phyloP scores from a whole-genome alignment of 2,113 vertebrate genomes.

The Dendropsophus ebraccatus region DNA sequence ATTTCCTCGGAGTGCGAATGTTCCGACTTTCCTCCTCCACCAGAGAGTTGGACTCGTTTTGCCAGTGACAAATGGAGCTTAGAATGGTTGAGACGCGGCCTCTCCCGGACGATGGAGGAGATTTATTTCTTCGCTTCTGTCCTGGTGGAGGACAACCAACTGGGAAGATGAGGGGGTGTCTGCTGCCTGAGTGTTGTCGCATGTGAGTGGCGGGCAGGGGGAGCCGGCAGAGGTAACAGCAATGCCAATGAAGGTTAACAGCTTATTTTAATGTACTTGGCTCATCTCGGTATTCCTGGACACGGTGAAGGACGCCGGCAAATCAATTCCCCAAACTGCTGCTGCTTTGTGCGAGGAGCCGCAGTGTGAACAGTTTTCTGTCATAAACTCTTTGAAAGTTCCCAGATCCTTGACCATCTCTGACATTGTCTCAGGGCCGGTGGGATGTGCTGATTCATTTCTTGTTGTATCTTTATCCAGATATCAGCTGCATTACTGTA shows the following conservation, averaged over 20 bases:
- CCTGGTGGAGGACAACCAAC: not conserved
- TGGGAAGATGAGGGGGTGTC: not conserved
- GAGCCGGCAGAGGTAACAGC: not conserved
- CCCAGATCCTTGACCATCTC: not conserved
- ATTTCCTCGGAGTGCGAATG: not conserved
- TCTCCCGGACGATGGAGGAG: not conserved
- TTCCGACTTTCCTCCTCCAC: not conserved
- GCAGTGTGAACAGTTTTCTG: constrained; percentile 4
- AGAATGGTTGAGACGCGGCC: constrained; percentile 40
- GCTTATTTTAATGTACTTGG: constrained; percentile 47
- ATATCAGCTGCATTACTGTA: too few relatives aligned
- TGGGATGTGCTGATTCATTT: too few relatives aligned
- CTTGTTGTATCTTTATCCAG: too few relatives aligned
- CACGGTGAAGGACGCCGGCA: constrained; percentile 24
- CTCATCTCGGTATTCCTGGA: not conserved
- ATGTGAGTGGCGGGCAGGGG: not conserved
- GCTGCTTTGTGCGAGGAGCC: not conserved
- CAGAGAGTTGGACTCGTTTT: constrained; percentile 57
- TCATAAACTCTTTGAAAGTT: not conserved
- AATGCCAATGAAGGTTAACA: constrained; percentile 45
- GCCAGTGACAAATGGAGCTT: constrained; percentile 53
- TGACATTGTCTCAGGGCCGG: not conserved
- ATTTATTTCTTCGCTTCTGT: not conserved
- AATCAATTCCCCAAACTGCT: constrained; percentile 34
- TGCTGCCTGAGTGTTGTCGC: not conserved